A percentile compares a stretch with the other conserved stretches of the same genome.
Evolutionary conservation across 1,140 invertebrate species (phyloP).

Genomic region (Eueides isabella): DNA sequence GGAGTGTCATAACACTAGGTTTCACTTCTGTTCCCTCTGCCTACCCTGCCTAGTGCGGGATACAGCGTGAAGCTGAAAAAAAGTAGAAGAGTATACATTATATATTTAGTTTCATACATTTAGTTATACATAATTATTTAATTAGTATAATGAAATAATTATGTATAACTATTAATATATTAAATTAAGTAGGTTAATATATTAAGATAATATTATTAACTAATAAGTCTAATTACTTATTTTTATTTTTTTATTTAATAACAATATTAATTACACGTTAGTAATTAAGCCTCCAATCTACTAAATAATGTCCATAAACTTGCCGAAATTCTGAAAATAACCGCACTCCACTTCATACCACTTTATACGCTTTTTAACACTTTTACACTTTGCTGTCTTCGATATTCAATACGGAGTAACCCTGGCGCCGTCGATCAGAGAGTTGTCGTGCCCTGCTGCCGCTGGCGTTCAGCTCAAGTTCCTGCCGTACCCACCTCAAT

Average conservation of each 20-base stretch:
- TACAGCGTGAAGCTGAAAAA: too few species aligned
- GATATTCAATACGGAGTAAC: constrained; percentile 11
- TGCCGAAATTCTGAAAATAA: constrained; percentile 1
- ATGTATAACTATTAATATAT: too few species aligned
- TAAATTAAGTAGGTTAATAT: too few species aligned
- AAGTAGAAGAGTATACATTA: constrained; percentile 19
- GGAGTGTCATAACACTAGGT: too few species aligned
- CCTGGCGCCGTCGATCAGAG: constrained; percentile 15
- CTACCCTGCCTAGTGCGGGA: too few species aligned
- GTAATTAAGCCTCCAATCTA: background rate
- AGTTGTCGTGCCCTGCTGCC: constrained; percentile 12
- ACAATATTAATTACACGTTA: background rate
- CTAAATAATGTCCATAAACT: constrained; percentile 16
- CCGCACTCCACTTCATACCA: constrained; percentile 18
- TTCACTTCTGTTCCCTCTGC: too few species aligned
- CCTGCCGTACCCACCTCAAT: constrained; percentile 7
- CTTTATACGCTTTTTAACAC: constrained; percentile 18
- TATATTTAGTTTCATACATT: constrained; percentile 16
- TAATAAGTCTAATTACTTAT: too few species aligned
- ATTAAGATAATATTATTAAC: constrained; percentile 8
- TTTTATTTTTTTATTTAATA: too few species aligned
- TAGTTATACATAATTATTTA: constrained; percentile 21
- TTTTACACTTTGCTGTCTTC: constrained; percentile 15
- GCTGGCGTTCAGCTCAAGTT: too few species aligned
- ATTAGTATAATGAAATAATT: background rate